Base-by-base conservation (phyloP, 64 coral and sea anemone species). In the Dendronephthya gigantea region DNA sequence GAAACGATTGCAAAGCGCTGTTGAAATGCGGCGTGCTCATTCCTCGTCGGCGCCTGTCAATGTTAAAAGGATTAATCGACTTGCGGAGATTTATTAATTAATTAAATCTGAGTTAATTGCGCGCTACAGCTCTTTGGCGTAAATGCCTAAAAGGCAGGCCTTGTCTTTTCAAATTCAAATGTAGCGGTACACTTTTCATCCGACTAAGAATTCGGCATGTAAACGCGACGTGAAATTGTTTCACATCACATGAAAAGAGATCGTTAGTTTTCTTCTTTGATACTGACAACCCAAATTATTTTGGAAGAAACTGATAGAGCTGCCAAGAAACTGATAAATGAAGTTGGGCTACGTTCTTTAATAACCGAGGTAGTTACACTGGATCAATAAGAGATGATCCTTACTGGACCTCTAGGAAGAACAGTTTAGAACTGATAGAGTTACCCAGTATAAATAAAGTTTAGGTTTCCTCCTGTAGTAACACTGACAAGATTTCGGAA, bases 71-170 rank as follows among this genome's bases (percentile, higher is more conserved):
- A 62, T 62, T 62, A 62, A n/a, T 62, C 19, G 55, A 15, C 0
- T 62, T 23, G 25, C 55, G 19, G 55, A 62, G 25, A 62, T 62
- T n/a, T 62, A 62, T 62, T 62, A 62, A 62, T 62, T 62, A 62
- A 62, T 62, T 62, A 62, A 62, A 62, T 27, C 55, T 62, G 55
- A 62, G 55, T 62, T 62, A 62, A 62, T 62, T 62, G 55, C 55
- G 19, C 4, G 55, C 41, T 45, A 62, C 55, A 27, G 55, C 19
- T n/a, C 19, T n/a, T 62, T 19, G 4, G 55, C 19, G 55, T 62
- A 2, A 62, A 62, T 19, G 55, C 3, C 55, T 7, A 27, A 62
- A 58, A 62, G 41, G 4, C 4, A 45, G 41, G 4, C 41, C 11
- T 6, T 45, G 19, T 62, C 25, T 19, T n/a, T 62, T 62, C 25